Conservation (phyloP, 2,797 vertebrate genomes). For the Scomberomorus guttatus region DNA sequence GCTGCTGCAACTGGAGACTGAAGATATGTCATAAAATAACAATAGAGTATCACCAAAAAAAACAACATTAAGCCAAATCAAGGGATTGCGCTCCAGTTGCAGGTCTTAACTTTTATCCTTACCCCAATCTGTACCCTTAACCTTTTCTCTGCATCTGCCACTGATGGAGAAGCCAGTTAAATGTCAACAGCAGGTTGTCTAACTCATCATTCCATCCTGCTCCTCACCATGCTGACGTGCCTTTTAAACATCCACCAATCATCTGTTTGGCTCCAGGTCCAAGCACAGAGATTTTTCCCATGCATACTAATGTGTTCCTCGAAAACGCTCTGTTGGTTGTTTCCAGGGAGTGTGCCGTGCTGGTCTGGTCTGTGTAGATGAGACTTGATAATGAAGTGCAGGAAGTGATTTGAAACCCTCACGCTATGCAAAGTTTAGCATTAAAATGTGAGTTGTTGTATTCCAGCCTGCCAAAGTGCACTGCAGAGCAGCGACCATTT, state of each 20-base stretch:
- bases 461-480: conserved; percentile 21
- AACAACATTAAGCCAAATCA: conserved; percentile 3
- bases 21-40: conserved; percentile 11
- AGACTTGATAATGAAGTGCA: conserved; percentile 43
- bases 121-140: conserved; percentile 39
- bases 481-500: conserved; percentile 6
- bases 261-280: conserved; percentile 50
- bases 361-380: conserved; percentile 34
- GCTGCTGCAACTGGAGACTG: conserved; percentile 42
- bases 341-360: conserved; percentile 59
- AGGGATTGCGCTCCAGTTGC: conserved; percentile 3
- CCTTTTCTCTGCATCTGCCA: conserved; percentile 28
- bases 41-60: background rate
- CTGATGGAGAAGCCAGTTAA: conserved; percentile 45
- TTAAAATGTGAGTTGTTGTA: conserved; percentile 23
- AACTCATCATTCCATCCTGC: conserved; percentile 28
- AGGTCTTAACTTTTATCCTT: conserved; percentile 39
- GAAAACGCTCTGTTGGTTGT: conserved; percentile 38
- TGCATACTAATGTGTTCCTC: conserved; percentile 64
- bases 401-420: conserved; percentile 41
- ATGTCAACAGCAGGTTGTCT: conserved; percentile 47
- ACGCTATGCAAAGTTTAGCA: conserved; percentile 27
- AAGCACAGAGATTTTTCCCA: conserved; percentile 57
- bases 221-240: conserved; percentile 43
- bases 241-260: conserved; percentile 57